Percentiles rank a stretch among this genome's conserved stretches.
Evolutionary conservation across 2,888 invertebrate genomes (phyloP).

Genomic region (Tigriopus californicus): DNA sequence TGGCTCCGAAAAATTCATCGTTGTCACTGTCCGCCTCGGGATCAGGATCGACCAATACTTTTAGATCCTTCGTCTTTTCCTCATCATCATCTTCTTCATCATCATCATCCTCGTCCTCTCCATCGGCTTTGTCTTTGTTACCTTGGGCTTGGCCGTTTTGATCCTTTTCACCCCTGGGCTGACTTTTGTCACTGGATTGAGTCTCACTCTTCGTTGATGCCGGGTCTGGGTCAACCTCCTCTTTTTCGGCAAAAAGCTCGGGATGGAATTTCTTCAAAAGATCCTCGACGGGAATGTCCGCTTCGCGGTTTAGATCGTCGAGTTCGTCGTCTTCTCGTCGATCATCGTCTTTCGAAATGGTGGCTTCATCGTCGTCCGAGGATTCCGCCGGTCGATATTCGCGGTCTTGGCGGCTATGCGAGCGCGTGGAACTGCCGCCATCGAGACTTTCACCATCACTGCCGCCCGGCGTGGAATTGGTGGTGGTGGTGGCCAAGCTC

Average conservation of each 20-base stretch:
- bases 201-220: slow-evolving; percentile 17
- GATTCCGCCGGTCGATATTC: slow-evolving; percentile 66
- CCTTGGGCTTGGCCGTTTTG: background rate
- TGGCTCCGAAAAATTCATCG: slow-evolving; percentile 65
- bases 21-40: slow-evolving; percentile 20
- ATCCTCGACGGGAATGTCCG: slow-evolving; percentile 61
- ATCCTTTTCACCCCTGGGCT: slow-evolving; percentile 16
- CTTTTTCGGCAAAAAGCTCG: slow-evolving; percentile 28
- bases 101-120: slow-evolving; percentile 30
- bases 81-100: slow-evolving; percentile 22
- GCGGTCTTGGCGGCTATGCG: background rate
- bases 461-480: slow-evolving; percentile 58
- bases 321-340: slow-evolving; percentile 36
- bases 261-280: slow-evolving; percentile 48
- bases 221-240: slow-evolving; percentile 31
- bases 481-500: slow-evolving; percentile 56
- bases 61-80: slow-evolving; percentile 19
- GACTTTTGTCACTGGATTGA: slow-evolving; percentile 19
- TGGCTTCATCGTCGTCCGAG: slow-evolving; percentile 77
- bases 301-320: slow-evolving; percentile 46
- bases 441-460: slow-evolving; percentile 77
- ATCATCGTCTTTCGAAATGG: slow-evolving; percentile 67
- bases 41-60: slow-evolving; percentile 19
- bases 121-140: background rate
- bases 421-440: slow-evolving; percentile 24